Evolutionary conservation across 2,888 invertebrate species (phyloP).

Genomic region (Andrena fulva): DNA sequence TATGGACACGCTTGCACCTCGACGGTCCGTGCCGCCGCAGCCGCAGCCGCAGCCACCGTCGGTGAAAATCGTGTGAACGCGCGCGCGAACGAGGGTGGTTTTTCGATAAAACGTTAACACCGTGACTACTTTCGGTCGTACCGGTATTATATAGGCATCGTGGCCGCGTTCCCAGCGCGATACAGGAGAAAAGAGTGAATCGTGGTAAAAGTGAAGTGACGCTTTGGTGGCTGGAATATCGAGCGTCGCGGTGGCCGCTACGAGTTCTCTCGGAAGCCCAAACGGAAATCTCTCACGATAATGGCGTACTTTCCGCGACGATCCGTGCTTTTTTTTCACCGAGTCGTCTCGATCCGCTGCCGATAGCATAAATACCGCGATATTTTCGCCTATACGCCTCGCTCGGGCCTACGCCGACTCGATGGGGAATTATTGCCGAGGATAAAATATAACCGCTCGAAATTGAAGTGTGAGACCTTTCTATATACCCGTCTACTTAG

Average conservation of each 20-base stretch:
- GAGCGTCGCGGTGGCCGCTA: slow-evolving; percentile 76
- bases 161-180: slow-evolving; percentile 31
- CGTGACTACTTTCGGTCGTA: slow-evolving; percentile 36
- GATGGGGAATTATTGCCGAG: slow-evolving; percentile 35
- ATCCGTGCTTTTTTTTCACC: slow-evolving; percentile 70
- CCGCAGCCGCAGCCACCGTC: slow-evolving; percentile 70
- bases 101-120: slow-evolving; percentile 64
- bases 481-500: slow-evolving; percentile 54
- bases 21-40: slow-evolving; percentile 76
- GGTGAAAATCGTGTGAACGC: slow-evolving; percentile 76
- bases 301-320: slow-evolving; percentile 77
- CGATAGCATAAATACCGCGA: slow-evolving; percentile 31
- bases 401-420: slow-evolving; percentile 5
- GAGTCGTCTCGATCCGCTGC: slow-evolving; percentile 42
- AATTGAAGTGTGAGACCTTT: slow-evolving; percentile 63
- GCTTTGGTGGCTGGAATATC: slow-evolving; percentile 73
- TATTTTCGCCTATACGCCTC: slow-evolving; percentile 12
- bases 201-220: slow-evolving; percentile 70
- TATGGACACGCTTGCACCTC: slow-evolving; percentile 81
- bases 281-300: slow-evolving; percentile 77
- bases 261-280: slow-evolving; percentile 73
- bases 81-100: slow-evolving; percentile 73
- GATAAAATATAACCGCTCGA: slow-evolving; percentile 48
- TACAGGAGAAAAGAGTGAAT: slow-evolving; percentile 54
- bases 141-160: slow-evolving; percentile 26